Evolutionary conservation across 2,888 invertebrate genomes (phyloP).

Genomic region (Acanthoscelides obtectus): DNA sequence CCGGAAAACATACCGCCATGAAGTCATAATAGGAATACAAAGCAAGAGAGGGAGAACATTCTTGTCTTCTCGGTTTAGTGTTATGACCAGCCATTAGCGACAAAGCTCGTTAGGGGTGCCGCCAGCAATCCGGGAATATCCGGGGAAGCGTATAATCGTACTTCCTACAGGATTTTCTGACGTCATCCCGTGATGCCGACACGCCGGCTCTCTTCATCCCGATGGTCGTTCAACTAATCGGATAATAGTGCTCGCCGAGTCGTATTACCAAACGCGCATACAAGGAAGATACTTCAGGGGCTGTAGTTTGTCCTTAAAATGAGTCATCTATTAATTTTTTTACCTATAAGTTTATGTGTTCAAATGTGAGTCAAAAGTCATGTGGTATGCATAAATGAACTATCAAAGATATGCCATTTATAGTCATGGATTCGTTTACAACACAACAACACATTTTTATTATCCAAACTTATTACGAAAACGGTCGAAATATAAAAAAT

Average conservation of each 20-base stretch:
- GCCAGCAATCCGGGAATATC: not conserved
- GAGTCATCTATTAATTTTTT: no score
- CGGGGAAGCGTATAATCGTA: not conserved
- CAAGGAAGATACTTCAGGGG: no score
- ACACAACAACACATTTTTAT: no score
- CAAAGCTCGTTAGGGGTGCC: conserved; percentile 2
- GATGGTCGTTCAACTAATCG: not conserved
- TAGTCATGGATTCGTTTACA: no score
- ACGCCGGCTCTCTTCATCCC: not conserved
- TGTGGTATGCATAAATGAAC: no score
- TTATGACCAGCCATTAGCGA: conserved; percentile 22
- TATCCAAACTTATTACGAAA: no score
- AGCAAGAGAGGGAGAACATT: conserved; percentile 12
- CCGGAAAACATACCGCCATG: not conserved
- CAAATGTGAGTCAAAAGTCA: no score
- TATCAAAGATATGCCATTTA: no score
- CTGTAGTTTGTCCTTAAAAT: no score
- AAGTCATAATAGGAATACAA: not conserved
- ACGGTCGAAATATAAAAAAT: no score
- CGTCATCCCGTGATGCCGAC: not conserved
- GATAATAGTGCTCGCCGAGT: not conserved
- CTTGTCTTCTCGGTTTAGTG: conserved; percentile 17
- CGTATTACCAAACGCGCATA: not conserved
- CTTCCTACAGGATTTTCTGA: not conserved
- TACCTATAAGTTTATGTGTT: no score